Base-by-base conservation (phyloP, 2,888 invertebrate genomes). In the Apamea epomidion region DNA sequence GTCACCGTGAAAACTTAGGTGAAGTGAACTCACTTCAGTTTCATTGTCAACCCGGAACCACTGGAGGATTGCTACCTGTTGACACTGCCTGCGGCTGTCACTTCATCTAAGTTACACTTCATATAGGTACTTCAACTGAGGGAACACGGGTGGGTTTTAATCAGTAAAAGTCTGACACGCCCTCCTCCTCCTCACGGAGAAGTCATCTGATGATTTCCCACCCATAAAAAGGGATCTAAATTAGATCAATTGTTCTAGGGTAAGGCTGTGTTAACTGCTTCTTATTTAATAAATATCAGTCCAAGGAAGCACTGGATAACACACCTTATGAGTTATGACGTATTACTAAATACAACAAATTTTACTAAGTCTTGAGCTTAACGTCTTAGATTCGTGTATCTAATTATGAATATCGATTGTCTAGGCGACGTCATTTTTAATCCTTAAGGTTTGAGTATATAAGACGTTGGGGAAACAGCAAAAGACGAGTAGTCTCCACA, bases 401-500 rank as follows among this genome's bases (percentile, higher is more conserved):
- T 95, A 92, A 96, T 97, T 97, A 97, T 95, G 95, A 94, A 96
- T 96, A 97, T 97, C 92, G 97, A 96, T 96, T 95, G 93, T 92
- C 86, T 90, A 90, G 87, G 89, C 93, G 94, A 94, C 96, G 95
- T 91, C 91, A 90, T 84, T 82, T 85, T 81, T 95, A 96, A 96
- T 95, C 94, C 95, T 88, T 88, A 85, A 87, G 84, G 90, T 87
- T 84, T 92, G 91, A 88, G 92, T 97, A 97, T 97, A 97, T 94
- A 96, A 96, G 95, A 92, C 91, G 90, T 82, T 77, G 84, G 81
- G 70, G 79, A 79, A 81, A 81, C 76, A 80, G 78, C 78, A 88
- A 88, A 91, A 90, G 89, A 84, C 93, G 97, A 97, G 97, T 96
- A 96, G 95, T 94, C 95, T 96, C 96, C 95, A 93, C 94, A 93